Percentiles rank a stretch among this genome's conserved stretches.
phyloP scores from a whole-genome alignment of 2,797 vertebrate genomes.

The Pseudotriccus pelzelni region DNA sequence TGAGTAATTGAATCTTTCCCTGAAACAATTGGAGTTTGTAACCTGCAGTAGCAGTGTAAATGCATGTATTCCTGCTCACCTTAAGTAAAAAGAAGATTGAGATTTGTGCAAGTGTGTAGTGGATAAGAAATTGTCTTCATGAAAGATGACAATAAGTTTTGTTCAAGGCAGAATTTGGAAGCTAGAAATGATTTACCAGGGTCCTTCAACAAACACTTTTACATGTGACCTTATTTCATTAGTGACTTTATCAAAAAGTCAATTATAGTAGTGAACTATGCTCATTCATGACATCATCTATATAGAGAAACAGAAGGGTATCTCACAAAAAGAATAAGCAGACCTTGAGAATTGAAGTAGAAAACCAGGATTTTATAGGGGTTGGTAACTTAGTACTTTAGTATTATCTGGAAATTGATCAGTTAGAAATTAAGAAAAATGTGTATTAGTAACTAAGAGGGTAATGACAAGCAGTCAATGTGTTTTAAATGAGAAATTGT shows the following conservation, averaged over 20 bases:
- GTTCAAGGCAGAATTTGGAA: background rate
- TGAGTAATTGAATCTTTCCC: background rate
- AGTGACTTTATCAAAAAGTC: background rate
- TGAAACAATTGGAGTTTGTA: background rate
- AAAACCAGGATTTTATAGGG: background rate
- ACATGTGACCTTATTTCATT: background rate
- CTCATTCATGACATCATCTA: background rate
- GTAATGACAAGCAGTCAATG: background rate
- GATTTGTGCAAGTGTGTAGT: background rate
- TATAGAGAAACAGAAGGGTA: background rate
- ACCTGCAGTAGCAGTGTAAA: background rate
- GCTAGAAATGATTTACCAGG: background rate
- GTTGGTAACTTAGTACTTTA: background rate
- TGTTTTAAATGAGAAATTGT: background rate
- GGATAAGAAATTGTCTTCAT: background rate
- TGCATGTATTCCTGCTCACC: background rate
- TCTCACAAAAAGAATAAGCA: background rate
- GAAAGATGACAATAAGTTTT: background rate
- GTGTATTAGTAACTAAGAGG: background rate
- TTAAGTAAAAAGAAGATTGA: background rate
- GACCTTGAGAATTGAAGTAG: background rate
- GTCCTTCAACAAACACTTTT: background rate
- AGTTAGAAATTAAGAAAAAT: background rate
- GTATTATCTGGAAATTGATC: background rate
- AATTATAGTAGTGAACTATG: background rate